phyloP scores from a whole-genome alignment of 1,140 invertebrate species.

The Heterodera carotae region DNA sequence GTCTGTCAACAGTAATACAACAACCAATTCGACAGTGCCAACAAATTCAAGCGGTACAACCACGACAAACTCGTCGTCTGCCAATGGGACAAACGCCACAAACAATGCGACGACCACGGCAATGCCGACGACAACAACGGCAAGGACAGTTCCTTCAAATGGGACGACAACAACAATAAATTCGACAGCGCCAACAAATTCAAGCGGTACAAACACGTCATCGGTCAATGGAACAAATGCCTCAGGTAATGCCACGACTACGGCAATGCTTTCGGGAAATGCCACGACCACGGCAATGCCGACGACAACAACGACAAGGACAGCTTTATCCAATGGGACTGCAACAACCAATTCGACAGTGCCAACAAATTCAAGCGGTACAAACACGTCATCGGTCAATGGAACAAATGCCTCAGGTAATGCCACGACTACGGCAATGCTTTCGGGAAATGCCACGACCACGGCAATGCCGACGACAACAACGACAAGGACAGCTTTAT shows the following conservation, averaged over 20 bases:
- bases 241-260: background rate
- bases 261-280: too few relatives aligned
- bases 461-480: background rate
- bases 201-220: background rate
- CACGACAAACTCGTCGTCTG: too few relatives aligned
- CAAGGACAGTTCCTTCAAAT: background rate
- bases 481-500: too few relatives aligned
- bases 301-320: background rate
- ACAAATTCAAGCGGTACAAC: conserved; percentile 17
- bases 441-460: background rate
- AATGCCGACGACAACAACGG: background rate
- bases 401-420: background rate
- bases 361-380: background rate
- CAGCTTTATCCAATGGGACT: too few relatives aligned
- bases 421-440: background rate
- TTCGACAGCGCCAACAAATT: background rate
- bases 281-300: background rate
- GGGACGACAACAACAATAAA: background rate
- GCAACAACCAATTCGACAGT: too few relatives aligned
- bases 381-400: background rate
- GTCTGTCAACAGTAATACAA: background rate
- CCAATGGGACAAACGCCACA: background rate
- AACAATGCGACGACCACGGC: background rate
- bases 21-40: background rate
- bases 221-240: background rate